These are phyloP conservation scores for Sphaeridia pumilis DNA, from an alignment of 2,888 invertebrate species.

Conservation along the genomic window DNA sequence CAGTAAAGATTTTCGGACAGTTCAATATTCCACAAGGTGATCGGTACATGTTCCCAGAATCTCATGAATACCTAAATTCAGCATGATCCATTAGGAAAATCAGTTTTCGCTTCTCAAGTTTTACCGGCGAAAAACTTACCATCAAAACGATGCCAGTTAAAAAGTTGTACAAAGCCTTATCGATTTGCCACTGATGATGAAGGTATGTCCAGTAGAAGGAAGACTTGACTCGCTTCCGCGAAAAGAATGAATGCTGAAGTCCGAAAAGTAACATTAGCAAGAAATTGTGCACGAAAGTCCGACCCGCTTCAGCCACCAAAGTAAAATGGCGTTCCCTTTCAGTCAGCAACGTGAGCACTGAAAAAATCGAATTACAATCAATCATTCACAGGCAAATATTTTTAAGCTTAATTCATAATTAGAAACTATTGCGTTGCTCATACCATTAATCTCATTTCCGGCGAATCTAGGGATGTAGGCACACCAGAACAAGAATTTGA, in stretches of 20 bases:
- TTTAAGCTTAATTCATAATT: too few relatives aligned
- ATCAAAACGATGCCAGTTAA: conserved; percentile 15
- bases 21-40: conserved; percentile 16
- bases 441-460: background rate
- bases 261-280: conserved; percentile 11
- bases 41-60: conserved; percentile 15
- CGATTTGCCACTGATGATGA: conserved; percentile 19
- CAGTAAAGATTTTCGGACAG: background rate
- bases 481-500: conserved; percentile 20
- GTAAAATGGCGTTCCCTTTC: too few relatives aligned
- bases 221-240: conserved; percentile 5
- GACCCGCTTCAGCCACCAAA: too few relatives aligned
- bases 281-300: conserved; percentile 1
- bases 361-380: too few relatives aligned
- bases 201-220: conserved; percentile 20
- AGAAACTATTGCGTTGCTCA: too few relatives aligned
- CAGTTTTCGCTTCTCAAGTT: too few relatives aligned
- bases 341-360: too few relatives aligned
- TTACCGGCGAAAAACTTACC: too few relatives aligned
- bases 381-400: too few relatives aligned
- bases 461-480: background rate
- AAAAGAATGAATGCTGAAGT: conserved; percentile 18
- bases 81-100: too few relatives aligned
- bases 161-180: conserved; percentile 20
- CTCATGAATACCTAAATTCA: conserved; percentile 8